Base-by-base conservation (phyloP, 2,797 vertebrate species). In the Gambelia wislizenii region DNA sequence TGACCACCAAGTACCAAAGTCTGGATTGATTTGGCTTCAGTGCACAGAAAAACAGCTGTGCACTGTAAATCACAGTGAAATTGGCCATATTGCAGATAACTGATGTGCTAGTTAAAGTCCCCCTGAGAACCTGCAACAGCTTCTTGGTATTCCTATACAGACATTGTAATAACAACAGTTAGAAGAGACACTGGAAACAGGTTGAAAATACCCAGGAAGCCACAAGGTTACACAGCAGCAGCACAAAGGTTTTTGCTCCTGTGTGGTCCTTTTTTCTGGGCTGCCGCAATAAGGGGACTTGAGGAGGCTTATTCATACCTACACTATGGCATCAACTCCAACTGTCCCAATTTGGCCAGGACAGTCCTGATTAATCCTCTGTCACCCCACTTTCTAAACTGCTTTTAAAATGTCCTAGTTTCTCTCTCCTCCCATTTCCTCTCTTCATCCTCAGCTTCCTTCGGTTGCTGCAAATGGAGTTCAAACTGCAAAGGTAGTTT, bases 61-160 rank as follows among this genome's bases (percentile, higher is more conserved):
- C 47, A 70, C 14, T 44, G 25, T 88, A 64, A 47, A 88, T 88
- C 70, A 61, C 56, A 83, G 18, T 82, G 78, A 64, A 83, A 76
- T 54, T 49, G 80, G 70, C 12, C 33, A 36, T 83, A 36, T 75
- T 49, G 70, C 70, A 88, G 83, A 64, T 22, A 36, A 82, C 25
- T 20, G 25, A 80, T 49, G 54, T 75, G 54, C 79, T 75, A 44
- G 69, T 87, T 82, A 49, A 70, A 25, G n/a, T n/a, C 6, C 44
- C 33, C 74, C 18, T 36, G 44, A 44, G 56, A 39, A 9, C 1
- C 33, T 75, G 42, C 77, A 42, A 36, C 27, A 47, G 70, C 79
- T 25, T 83, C 18, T 59, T 33, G n/a, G 30, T 47, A 75, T 36
- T 47, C 20, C 6, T 74, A 39, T 22, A 10, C 33, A 30, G 39